Evolutionary conservation across 2,113 vertebrate genomes (phyloP).

Genomic region (Rhodinocichla rosea): DNA sequence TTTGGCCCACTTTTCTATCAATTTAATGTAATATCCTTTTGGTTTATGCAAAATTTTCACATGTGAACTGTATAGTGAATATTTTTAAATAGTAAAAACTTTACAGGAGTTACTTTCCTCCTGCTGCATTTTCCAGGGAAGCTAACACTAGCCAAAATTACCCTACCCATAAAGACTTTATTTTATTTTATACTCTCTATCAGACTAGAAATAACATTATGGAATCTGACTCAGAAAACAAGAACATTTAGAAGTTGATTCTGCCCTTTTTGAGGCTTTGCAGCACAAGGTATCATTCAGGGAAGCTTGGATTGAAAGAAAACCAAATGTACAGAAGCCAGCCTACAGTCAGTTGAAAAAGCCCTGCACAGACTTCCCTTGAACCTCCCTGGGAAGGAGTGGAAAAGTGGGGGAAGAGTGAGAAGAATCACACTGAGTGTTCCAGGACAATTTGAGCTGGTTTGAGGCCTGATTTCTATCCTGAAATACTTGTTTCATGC

Average conservation of each 20-base stretch:
- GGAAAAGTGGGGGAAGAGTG: neutral
- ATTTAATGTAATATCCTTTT: neutral
- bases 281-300: neutral
- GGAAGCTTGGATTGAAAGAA: neutral
- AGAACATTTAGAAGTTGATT: neutral
- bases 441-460: neutral
- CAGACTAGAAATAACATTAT: neutral
- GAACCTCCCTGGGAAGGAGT: neutral
- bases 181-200: neutral
- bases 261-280: neutral
- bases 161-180: neutral
- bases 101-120: neutral
- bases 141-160: neutral
- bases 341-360: neutral
- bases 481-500: neutral
- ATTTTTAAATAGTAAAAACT: neutral
- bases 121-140: neutral
- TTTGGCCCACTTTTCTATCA: neutral
- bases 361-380: neutral
- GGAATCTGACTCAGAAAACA: neutral
- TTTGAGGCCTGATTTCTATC: neutral
- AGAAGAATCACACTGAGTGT: slow-evolving; percentile 14
- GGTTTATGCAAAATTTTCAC: neutral
- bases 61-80: neutral
- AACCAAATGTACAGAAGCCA: neutral